Evolutionary conservation across 2,797 vertebrate genomes (phyloP).

Genomic region (Pseudochaenichthys georgianus): DNA sequence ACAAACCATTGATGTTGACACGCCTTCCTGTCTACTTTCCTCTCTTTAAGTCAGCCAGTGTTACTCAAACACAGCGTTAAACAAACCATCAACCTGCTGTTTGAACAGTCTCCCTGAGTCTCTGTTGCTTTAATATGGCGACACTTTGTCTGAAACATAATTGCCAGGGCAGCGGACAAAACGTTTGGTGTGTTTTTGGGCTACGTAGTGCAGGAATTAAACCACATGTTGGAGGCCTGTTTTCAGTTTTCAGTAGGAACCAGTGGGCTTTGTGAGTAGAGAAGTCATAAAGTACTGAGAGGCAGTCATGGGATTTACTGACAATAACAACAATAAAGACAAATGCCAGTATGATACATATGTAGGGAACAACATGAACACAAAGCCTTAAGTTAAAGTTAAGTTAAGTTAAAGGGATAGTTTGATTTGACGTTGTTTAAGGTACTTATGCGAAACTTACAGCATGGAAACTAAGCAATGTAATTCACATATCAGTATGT

Average conservation of each 20-base stretch:
- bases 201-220: background rate
- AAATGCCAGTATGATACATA: background rate
- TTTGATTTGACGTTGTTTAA: no score
- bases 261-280: background rate
- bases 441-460: no score
- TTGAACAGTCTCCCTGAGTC: constrained; percentile 45
- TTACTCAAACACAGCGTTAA: constrained; percentile 52
- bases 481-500: no score
- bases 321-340: background rate
- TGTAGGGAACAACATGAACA: background rate
- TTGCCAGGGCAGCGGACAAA: background rate
- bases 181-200: background rate
- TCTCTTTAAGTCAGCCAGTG: constrained; percentile 40
- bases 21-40: constrained; percentile 18
- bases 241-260: background rate
- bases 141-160: constrained; percentile 14
- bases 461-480: no score
- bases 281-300: background rate
- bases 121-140: background rate
- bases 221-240: background rate
- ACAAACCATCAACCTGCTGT: constrained; percentile 51
- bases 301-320: background rate
- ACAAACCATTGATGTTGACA: constrained; percentile 64
- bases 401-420: no score
- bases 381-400: background rate